Base-by-base conservation (phyloP, 1,140 invertebrate genomes). In the Neodiprion fabricii region DNA sequence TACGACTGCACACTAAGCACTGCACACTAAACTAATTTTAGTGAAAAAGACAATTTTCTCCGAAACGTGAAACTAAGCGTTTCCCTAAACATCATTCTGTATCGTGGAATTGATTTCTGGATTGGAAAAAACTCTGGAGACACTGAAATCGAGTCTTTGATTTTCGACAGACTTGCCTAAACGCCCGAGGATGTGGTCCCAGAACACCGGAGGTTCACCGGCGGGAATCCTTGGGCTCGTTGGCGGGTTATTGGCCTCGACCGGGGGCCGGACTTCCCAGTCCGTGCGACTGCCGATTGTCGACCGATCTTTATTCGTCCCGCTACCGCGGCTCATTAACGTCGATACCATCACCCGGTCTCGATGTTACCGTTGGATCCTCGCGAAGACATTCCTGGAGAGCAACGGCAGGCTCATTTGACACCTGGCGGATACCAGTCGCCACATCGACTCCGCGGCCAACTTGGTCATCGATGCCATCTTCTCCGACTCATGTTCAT, bases 391-490 rank as follows among this genome's bases (percentile, higher is more conserved):
- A 88, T 72, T 88, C 87, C 0, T 88, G 87, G 87, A 83, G 86
- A 28, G 80, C 82, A 5, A 80, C 86, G 2, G 84, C 86, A 3
- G 83, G 85, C 0, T 89, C 88, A 0, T 85, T 88, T 74, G 89
- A 89, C 67, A 86, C 87, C 5, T 87, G 85, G 77, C 85, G 86
- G 17, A 82, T 85, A 5, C 82, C 85, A 0, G 71, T 78, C 67
- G 77, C 82, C 0, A 77, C 85, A 14, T 81, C 82, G 7, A 84
- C 80, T 11, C 83, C 80, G 14, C 82, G 86, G 23, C 85, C 85
- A 10, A 88, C 86, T 23, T 90, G 89, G 87, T 89, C 87, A 7
- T 90, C 90, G 2, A 87, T 90, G 83, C 89, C 89, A 0, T 89
- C 89, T 7, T 90, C 89, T 2, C 89, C 89, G 0, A 91, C 89